Percentiles rank a stretch among this genome's conserved stretches.
These are phyloP conservation scores for Tetranychus truncatus DNA, from an alignment of 2,888 invertebrate genomes.

Conservation along the genomic window DNA sequence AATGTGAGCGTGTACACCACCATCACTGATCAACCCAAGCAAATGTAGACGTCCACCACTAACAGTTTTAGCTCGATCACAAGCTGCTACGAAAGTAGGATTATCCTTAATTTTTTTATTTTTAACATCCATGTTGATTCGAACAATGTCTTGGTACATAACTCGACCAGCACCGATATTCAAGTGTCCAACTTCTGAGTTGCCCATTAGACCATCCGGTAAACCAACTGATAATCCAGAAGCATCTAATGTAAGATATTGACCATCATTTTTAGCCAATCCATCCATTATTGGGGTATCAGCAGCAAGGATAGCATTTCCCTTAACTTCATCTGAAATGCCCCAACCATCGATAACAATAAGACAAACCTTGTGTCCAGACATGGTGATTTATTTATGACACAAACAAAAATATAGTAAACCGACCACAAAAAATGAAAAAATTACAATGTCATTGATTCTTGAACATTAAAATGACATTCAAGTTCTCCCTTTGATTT, in stretches of 20 bases:
- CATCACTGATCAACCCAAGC: slow-evolving; percentile 34
- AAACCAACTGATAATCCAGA: slow-evolving; percentile 35
- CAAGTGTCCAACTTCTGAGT: slow-evolving; percentile 36
- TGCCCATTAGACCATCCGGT: slow-evolving; percentile 36
- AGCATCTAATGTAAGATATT: slow-evolving; percentile 32
- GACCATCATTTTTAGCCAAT: slow-evolving; percentile 31
- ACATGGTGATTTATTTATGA: no score
- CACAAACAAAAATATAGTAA: no score
- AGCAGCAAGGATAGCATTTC: slow-evolving; percentile 35
- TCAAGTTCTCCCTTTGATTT: no score
- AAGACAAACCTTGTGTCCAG: slow-evolving; percentile 30
- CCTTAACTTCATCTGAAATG: slow-evolving; percentile 31
- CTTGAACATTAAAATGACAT: no score
- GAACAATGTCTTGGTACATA: slow-evolving; percentile 36
- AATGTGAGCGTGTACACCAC: slow-evolving; percentile 36
- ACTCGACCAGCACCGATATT: slow-evolving; percentile 36
- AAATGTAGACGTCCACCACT: slow-evolving; percentile 34
- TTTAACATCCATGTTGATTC: slow-evolving; percentile 32
- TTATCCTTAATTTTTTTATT: slow-evolving; percentile 30
- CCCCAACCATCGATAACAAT: slow-evolving; percentile 37
- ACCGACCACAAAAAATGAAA: no score
- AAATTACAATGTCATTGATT: no score
- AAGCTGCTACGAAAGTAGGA: slow-evolving; percentile 31
- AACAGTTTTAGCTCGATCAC: slow-evolving; percentile 31
- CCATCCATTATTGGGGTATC: slow-evolving; percentile 35